Percentiles rank a stretch among this genome's conserved stretches.
phyloP scores from a whole-genome alignment of 1,140 invertebrate species.

The Danaus melanippus region DNA sequence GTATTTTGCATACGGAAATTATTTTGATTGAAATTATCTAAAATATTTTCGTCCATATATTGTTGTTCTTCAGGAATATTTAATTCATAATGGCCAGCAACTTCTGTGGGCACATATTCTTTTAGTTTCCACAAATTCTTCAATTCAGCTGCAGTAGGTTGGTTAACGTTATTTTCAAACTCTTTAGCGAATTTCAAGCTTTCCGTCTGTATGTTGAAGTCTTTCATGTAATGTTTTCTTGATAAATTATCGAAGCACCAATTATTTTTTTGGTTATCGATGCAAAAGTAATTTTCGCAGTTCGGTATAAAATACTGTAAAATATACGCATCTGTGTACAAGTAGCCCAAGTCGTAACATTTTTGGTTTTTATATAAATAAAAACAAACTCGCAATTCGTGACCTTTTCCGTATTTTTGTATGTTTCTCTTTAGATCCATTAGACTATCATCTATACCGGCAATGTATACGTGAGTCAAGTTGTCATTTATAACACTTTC shows the following conservation, averaged over 20 bases:
- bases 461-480: conserved; percentile 12
- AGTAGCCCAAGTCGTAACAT: conserved; percentile 13
- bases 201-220: no score
- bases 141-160: no score
- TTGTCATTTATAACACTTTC: not conserved
- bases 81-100: no score
- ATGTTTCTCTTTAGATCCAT: conserved; percentile 15
- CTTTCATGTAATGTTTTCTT: no score
- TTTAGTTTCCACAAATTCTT: no score
- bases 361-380: conserved; percentile 11
- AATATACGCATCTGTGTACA: conserved; percentile 7
- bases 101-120: no score
- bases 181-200: no score
- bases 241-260: not conserved
- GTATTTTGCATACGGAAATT: no score
- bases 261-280: conserved; percentile 4
- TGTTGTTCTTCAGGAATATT: no score
- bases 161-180: no score
- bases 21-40: no score
- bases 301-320: conserved; percentile 9
- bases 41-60: no score
- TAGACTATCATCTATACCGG: conserved; percentile 18
- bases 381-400: conserved; percentile 14
- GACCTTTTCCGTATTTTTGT: conserved; percentile 4
- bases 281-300: conserved; percentile 17